phyloP scores from a whole-genome alignment of 2,113 vertebrate genomes.

The Mustelus asterias region DNA sequence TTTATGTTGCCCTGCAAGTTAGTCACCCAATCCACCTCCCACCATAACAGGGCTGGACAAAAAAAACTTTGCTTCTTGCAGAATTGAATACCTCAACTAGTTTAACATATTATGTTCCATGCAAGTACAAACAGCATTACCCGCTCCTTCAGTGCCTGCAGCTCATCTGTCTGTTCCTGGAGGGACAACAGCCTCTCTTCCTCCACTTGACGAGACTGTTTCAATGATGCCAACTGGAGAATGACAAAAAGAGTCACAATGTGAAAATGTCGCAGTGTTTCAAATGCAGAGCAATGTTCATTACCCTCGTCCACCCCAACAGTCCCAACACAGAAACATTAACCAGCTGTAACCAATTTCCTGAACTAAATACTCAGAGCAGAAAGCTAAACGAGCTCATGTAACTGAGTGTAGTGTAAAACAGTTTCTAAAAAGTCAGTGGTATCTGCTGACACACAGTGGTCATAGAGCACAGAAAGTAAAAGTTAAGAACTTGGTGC shows the following conservation, averaged over 20 bases:
- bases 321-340: too few relatives aligned
- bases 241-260: not conserved
- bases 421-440: too few relatives aligned
- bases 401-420: too few relatives aligned
- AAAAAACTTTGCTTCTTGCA: not conserved
- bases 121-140: slow-evolving; percentile 45
- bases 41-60: not conserved
- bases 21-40: slow-evolving; percentile 1
- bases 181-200: slow-evolving; percentile 53
- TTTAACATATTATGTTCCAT: not conserved
- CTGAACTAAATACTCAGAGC: too few relatives aligned
- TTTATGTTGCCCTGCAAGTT: not conserved
- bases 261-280: not conserved
- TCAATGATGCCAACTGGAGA: slow-evolving; percentile 53
- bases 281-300: not conserved
- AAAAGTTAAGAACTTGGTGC: too few relatives aligned
- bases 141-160: slow-evolving; percentile 59
- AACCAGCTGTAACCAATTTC: too few relatives aligned
- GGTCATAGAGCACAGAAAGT: too few relatives aligned
- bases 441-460: too few relatives aligned
- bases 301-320: not conserved
- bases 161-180: slow-evolving; percentile 56
- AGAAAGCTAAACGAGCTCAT: too few relatives aligned
- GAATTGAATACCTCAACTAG: not conserved
- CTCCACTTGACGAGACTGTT: slow-evolving; percentile 54